Percentiles rank a stretch among this genome's conserved stretches.
phyloP scores from a whole-genome alignment of 1,140 invertebrate genomes.

The Penaeus chinensis region DNA sequence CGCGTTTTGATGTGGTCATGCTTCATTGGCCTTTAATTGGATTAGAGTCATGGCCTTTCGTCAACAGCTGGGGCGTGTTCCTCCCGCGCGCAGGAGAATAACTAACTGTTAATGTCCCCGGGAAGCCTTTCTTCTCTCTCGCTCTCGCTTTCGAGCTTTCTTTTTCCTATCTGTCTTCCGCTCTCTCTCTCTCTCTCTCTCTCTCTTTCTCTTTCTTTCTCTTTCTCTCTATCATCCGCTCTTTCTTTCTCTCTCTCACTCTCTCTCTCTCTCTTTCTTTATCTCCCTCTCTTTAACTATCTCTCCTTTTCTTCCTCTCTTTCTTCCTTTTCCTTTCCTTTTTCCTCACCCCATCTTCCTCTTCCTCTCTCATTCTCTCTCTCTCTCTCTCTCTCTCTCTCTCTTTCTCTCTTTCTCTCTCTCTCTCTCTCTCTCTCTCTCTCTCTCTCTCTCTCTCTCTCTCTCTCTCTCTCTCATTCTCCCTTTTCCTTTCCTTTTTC shows the following conservation, averaged over 20 bases:
- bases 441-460: not conserved
- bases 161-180: too few species aligned
- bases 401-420: not conserved
- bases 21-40: too few species aligned
- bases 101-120: too few species aligned
- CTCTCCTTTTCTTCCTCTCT: not conserved
- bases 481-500: not conserved
- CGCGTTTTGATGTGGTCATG: too few species aligned
- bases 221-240: not conserved
- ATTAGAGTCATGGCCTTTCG: too few species aligned
- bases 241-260: constrained; percentile 17
- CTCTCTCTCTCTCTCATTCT: not conserved
- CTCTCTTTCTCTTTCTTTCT: not conserved
- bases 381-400: not conserved
- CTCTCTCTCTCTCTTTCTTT: constrained; percentile 25
- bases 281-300: not conserved
- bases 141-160: too few species aligned
- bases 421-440: constrained; percentile 10
- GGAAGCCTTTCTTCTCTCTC: too few species aligned
- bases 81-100: too few species aligned
- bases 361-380: not conserved
- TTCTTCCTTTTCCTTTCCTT: not conserved
- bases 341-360: not conserved
- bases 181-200: too few species aligned
- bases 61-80: too few species aligned